A percentile compares a stretch with the other conserved stretches of the same genome.
phyloP scores from a whole-genome alignment of 1,140 invertebrate genomes.

The Calycopis cecrops region DNA sequence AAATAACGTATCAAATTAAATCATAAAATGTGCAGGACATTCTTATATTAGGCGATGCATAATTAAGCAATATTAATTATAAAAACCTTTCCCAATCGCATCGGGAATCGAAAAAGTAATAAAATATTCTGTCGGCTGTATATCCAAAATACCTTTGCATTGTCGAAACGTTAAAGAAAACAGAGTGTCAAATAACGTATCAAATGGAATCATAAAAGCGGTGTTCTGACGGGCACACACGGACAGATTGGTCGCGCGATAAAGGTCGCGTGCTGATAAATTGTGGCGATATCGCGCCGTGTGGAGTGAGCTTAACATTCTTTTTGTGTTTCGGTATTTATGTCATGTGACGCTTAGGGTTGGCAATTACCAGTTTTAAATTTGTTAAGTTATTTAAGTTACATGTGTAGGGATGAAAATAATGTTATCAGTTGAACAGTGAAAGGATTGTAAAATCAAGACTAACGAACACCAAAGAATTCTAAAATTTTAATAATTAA shows the following conservation, averaged over 20 bases:
- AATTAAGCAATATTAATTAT: too few species aligned
- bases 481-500: too few species aligned
- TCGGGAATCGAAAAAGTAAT: background rate
- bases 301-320: slow-evolving; percentile 27
- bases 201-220: slow-evolving; percentile 42
- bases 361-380: slow-evolving; percentile 5
- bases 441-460: too few species aligned
- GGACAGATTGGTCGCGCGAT: slow-evolving; percentile 48
- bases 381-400: background rate
- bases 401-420: too few species aligned
- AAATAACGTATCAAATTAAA: too few species aligned
- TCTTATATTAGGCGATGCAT: too few species aligned
- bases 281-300: slow-evolving; percentile 43
- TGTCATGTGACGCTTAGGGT: slow-evolving; percentile 18
- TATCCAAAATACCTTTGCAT: background rate
- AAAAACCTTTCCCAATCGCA: too few species aligned
- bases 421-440: too few species aligned
- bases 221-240: slow-evolving; percentile 40
- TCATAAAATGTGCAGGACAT: too few species aligned
- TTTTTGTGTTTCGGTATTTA: slow-evolving; percentile 30
- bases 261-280: slow-evolving; percentile 45
- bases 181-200: slow-evolving; percentile 28
- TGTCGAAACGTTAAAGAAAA: slow-evolving; percentile 6
- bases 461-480: too few species aligned
- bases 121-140: slow-evolving; percentile 1